These are phyloP conservation scores for Protobothrops mucrosquamatus DNA, from an alignment of 2,113 vertebrate species.

Conservation along the genomic window DNA sequence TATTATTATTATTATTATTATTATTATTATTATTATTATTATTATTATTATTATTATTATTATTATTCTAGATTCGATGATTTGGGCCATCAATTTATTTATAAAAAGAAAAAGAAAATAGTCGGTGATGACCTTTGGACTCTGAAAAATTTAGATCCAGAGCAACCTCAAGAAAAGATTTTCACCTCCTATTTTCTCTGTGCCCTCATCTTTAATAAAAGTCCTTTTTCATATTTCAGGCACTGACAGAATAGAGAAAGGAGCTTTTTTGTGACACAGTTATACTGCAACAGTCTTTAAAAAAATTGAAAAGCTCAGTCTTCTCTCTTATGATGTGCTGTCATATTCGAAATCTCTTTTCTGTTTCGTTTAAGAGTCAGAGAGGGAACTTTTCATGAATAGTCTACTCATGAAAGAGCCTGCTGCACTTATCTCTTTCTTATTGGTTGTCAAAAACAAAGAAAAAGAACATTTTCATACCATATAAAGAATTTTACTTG, in stretches of 20 bases:
- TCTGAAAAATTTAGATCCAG: neutral
- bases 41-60: too few relatives aligned
- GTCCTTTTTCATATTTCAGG: neutral
- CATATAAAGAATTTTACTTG: neutral
- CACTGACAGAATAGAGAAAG: neutral
- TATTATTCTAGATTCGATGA: neutral
- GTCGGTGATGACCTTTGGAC: neutral
- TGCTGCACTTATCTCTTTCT: neutral
- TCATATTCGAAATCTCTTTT: neutral
- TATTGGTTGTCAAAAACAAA: neutral
- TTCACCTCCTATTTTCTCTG: neutral
- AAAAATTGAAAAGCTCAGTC: neutral
- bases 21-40: too few relatives aligned
- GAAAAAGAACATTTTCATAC: neutral
- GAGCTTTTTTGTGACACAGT: neutral
- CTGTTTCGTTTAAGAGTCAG: neutral
- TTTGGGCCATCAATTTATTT: neutral
- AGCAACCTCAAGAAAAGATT: neutral
- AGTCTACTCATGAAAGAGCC: neutral
- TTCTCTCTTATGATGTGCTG: neutral
- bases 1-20: too few relatives aligned
- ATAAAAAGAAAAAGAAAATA: neutral
- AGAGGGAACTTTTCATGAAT: neutral
- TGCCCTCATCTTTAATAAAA: neutral
- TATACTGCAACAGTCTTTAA: neutral